Evolutionary conservation across 1,140 invertebrate species (phyloP).

Genomic region (Leptinotarsa texana): DNA sequence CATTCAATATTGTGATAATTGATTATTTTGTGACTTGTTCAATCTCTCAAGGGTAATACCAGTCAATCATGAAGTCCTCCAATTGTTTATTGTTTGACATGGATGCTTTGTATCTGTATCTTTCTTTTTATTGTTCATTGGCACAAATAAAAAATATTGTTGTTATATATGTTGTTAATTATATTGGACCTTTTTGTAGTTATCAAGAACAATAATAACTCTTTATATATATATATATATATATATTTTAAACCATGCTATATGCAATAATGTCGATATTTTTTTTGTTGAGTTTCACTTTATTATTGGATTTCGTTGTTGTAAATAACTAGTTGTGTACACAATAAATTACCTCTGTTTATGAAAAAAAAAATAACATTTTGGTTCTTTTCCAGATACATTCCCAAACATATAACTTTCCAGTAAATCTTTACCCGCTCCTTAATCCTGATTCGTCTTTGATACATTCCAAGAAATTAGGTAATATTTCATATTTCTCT

Average conservation of each 20-base stretch:
- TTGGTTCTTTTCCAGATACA: constrained; percentile 48
- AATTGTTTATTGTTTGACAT: too few relatives aligned
- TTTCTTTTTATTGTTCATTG: too few relatives aligned
- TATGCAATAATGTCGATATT: constrained; percentile 8
- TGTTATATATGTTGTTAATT: neutral
- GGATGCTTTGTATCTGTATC: too few relatives aligned
- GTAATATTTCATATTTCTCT: neutral
- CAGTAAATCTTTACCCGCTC: constrained; percentile 27
- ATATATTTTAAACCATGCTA: neutral
- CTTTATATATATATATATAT: neutral
- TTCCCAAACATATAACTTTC: constrained; percentile 49
- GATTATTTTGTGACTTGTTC: too few relatives aligned
- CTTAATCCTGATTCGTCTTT: constrained; percentile 6
- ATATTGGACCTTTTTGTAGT: too few relatives aligned
- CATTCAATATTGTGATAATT: too few relatives aligned
- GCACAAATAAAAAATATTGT: neutral
- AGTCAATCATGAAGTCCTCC: too few relatives aligned
- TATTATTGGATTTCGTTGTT: neutral
- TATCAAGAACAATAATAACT: constrained; percentile 18
- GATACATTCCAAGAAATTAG: neutral
- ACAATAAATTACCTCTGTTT: constrained; percentile 14
- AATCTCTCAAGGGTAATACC: too few relatives aligned
- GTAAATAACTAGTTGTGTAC: neutral
- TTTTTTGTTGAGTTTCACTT: constrained; percentile 21
- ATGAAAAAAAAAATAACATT: constrained; percentile 15